Percentiles rank a stretch among this genome's conserved stretches.
Evolutionary conservation across 2,113 vertebrate species (phyloP).

Genomic region (Abramis brama): DNA sequence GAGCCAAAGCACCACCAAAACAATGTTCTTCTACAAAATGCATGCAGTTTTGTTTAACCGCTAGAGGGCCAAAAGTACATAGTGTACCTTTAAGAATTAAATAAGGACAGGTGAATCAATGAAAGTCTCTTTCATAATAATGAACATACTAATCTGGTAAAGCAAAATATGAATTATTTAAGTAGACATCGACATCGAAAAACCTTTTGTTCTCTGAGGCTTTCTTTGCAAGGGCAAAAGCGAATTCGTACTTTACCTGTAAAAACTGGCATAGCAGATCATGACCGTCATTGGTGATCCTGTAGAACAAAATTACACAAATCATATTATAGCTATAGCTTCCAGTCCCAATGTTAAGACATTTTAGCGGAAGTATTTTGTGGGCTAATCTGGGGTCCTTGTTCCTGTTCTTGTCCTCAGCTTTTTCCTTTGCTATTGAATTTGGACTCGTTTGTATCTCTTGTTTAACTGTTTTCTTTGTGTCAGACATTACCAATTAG

Average conservation of each 20-base stretch:
- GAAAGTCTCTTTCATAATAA: too few species aligned
- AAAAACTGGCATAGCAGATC: conserved; percentile 85
- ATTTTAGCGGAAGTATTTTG: not conserved
- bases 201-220: not conserved
- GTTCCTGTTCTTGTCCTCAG: not conserved
- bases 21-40: too few species aligned
- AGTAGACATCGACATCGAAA: not conserved
- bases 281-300: conserved; percentile 87
- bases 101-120: too few species aligned
- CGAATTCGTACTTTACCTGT: conserved; percentile 72
- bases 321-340: not conserved
- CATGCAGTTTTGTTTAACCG: too few species aligned
- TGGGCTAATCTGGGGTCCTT: not conserved
- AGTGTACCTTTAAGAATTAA: too few species aligned
- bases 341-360: not conserved
- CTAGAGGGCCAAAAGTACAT: too few species aligned
- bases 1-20: too few species aligned
- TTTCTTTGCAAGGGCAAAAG: not conserved
- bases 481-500: not conserved
- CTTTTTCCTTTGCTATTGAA: not conserved
- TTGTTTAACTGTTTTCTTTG: not conserved
- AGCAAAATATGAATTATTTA: not conserved
- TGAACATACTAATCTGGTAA: too few species aligned
- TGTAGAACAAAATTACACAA: conserved; percentile 63
- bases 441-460: not conserved